Evolutionary conservation across 2,797 vertebrate genomes (phyloP), one percentile per base, ranked within the genome.

Genomic region (Sebastes hubbsi): DNA sequence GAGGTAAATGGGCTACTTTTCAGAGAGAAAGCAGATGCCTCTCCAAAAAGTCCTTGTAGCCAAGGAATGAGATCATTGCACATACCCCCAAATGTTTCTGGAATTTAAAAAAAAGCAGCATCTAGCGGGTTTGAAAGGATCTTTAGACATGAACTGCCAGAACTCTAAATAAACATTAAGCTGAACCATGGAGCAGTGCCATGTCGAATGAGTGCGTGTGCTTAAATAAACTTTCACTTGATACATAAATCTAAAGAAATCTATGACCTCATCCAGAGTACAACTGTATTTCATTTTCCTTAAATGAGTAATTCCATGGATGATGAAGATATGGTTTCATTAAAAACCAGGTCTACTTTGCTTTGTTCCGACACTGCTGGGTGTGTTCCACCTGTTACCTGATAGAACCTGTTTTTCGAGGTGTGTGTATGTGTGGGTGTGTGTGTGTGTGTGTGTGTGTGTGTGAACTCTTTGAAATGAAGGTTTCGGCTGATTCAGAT

Each of bases 341-440:
- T 20, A 34, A 49, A 8, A 71, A 73, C 18, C 5, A 25, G 14
- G 2, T 11, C 5, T 9, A 6, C 12, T 67, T 69, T 38, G 7
- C 60, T 30, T 54, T 78, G 58, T 70, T 82, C 16, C 10, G 1
- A 63, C 18, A 49, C 24, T 38, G 20, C n/a, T 79, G 81, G 86
- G 87, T 60, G 87, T 85, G 87, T 89, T 72, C 20, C 5, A 8
- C 49, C 16, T 55, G 34, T 52, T 61, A 62, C 20, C 58, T 42
- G 24, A 3, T 32, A 4, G 14, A 70, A 88, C 93, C 82, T 30
- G 92, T 91, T 90, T 69, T 46, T 86, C 83, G 10, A 77, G 81
- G 59, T 60, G 56, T 67, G 64, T 25, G 13, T 24, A 2, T 24
- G 24, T 24, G 59, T 60, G 59, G 58, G 56, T 67, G 64, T 25